Evolutionary conservation across 2,113 vertebrate genomes (phyloP), one percentile per base, ranked within the genome.

Genomic region (Lampris incognitus): DNA sequence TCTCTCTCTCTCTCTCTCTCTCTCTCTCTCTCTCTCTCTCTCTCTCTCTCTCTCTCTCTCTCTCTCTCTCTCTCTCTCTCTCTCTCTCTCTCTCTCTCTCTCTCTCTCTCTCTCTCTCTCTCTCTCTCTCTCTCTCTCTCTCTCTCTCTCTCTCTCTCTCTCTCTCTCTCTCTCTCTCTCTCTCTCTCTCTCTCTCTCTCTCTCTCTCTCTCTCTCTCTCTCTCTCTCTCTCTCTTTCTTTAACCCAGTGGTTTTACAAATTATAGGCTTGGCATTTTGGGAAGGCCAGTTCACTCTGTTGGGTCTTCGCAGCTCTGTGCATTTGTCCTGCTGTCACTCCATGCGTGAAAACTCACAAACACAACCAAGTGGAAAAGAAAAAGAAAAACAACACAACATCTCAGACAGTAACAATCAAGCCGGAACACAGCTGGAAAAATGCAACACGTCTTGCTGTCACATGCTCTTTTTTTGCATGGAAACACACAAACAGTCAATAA

Each of bases 251-350:
- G 71, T 84, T 62, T 83, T 81, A 77, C 72, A 82, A 83, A 87
- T 87, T 83, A 88, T 54, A 81, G 70, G 55, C 68, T 72, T 82
- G 83, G 85, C 71, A 83, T 90, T 90, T 87, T 78, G 56, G 83
- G 84, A 82, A 79, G 78, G 84, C 63, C 76, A 81, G 66, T 76
- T 83, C 80, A 60, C 11, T 69, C 67, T 70, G 69, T 83, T 81
- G 82, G 69, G 79, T 88, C 72, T 88, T 90, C 87, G 88, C 87
- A 88, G 82, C 76, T 81, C 73, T 84, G 68, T 88, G 82, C 59
- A 83, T 87, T 84, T 86, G 79, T 86, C 75, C 83, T 69, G 76
- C 78, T 78, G 73, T 58, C 73, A 74, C 52, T 65, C 64, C 78
- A 82, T 63, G 83, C 69, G 7, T 89, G 66, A 85, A 85, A 79